Evolutionary conservation across 2,888 invertebrate genomes (phyloP).

Genomic region (Pammene aurita): DNA sequence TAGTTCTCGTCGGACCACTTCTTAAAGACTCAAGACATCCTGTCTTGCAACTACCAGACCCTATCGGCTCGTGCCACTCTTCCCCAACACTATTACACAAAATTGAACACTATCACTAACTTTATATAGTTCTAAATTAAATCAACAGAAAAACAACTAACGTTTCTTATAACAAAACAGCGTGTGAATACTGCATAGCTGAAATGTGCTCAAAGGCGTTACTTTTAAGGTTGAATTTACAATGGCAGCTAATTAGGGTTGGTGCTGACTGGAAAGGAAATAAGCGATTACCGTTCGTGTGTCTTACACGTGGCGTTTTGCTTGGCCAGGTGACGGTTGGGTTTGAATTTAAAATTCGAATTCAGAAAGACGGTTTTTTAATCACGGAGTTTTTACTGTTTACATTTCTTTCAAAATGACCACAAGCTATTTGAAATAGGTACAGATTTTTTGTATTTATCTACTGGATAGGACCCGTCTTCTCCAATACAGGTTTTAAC

Average conservation of each 20-base stretch:
- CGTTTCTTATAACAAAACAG: conserved; percentile 2
- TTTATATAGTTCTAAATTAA: background rate
- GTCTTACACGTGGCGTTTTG: conserved; percentile 65
- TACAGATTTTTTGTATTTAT: too few relatives aligned
- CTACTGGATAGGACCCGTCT: too few relatives aligned
- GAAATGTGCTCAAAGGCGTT: background rate
- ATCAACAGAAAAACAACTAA: background rate
- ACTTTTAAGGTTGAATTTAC: background rate
- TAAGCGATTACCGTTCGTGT: conserved; percentile 77
- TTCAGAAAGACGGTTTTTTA: background rate
- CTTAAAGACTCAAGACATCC: conserved; percentile 19
- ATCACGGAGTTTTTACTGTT: too few relatives aligned
- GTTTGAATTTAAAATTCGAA: conserved; percentile 47
- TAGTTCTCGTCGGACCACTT: conserved; percentile 12
- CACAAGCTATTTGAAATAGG: too few relatives aligned
- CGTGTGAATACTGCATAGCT: background rate
- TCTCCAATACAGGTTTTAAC: too few relatives aligned
- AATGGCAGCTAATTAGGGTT: conserved; percentile 33
- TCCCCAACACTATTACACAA: background rate
- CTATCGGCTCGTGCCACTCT: conserved; percentile 45
- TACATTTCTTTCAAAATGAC: too few relatives aligned
- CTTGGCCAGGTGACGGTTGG: conserved; percentile 59
- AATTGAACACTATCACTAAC: background rate
- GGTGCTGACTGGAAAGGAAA: conserved; percentile 59
- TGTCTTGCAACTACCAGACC: conserved; percentile 15